Conservation (phyloP, 2,113 vertebrate species). For the Gracilinanus agilis region DNA sequence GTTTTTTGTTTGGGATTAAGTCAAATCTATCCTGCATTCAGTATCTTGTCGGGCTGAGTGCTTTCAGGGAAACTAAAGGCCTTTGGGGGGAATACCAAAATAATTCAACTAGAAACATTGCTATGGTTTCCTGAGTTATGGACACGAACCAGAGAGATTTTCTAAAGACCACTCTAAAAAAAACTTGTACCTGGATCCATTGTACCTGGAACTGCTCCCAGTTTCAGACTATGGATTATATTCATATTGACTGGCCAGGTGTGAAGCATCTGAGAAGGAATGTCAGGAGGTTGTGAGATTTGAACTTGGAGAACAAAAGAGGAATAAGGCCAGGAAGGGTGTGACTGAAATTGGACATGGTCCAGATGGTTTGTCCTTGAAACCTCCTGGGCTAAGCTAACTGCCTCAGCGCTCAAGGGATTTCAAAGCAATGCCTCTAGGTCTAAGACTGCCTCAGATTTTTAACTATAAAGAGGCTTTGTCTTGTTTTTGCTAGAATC, state of each 20-base stretch:
- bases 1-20: background rate
- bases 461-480: background rate
- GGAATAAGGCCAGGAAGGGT: slow-evolving; percentile 9
- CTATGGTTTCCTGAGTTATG: background rate
- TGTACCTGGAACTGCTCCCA: background rate
- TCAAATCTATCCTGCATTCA: background rate
- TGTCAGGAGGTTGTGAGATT: slow-evolving; percentile 49
- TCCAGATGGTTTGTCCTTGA: background rate
- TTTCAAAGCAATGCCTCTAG: background rate
- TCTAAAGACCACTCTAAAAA: background rate
- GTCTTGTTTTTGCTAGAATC: background rate
- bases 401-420: background rate
- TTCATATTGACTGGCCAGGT: background rate
- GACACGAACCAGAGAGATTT: background rate
- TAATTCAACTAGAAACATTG: background rate
- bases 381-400: background rate
- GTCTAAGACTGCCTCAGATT: background rate
- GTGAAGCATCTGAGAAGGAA: slow-evolving; percentile 40
- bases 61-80: background rate
- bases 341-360: background rate
- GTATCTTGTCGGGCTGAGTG: background rate
- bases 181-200: background rate
- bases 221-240: background rate
- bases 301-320: background rate
- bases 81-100: background rate